Base-by-base conservation (phyloP, 1,140 invertebrate species). In the Tachypleus tridentatus region DNA sequence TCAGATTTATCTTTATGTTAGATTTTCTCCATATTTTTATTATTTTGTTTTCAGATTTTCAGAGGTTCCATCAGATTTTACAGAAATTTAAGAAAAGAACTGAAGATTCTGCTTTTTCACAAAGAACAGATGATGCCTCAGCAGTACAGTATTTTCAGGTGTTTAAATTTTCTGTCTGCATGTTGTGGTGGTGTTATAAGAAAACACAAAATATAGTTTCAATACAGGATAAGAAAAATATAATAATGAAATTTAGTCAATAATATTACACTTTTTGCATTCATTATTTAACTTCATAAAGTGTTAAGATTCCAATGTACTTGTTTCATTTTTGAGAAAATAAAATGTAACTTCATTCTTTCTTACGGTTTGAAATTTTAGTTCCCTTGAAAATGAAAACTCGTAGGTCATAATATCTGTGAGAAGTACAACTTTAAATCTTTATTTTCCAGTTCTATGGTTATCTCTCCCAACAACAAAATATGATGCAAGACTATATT, bases 401-500 rank as follows among this genome's bases (percentile, higher is more conserved):
- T 29, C 29, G 29, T 29, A 29, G 29, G 29, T 29, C 29, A 29
- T 29, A 29, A 29, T 29, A 69, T 66, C 57, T 69, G 67, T 54
- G 50, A 60, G 47, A 3, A 4, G 50, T 48, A 49, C n/a, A 60
- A 60, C 10, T 48, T 64, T 3, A 29, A 29, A 57, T 60, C 48
- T 67, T 68, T 69, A 64, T 70, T 49, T 76, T 93, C 74, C 86
- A 98, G 82, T 98, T 98, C 79, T 98, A 99, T 79, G 94, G 96
- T 63, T 98, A 97, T 80, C 79, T 99, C 63, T 97, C 93, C 59
- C 97, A 99, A 76, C 97, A 99, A 78, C 97, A 99, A 79, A 99
- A 99, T 75, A 99, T 99, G 97, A 93, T 99, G 89, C 82, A 85
- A 81, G 97, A 99, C 78, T 99, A 97, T 76, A 93, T 99, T 59